Conservation (phyloP, 2,888 invertebrate species). For the Archaeoteleia sp. region DNA sequence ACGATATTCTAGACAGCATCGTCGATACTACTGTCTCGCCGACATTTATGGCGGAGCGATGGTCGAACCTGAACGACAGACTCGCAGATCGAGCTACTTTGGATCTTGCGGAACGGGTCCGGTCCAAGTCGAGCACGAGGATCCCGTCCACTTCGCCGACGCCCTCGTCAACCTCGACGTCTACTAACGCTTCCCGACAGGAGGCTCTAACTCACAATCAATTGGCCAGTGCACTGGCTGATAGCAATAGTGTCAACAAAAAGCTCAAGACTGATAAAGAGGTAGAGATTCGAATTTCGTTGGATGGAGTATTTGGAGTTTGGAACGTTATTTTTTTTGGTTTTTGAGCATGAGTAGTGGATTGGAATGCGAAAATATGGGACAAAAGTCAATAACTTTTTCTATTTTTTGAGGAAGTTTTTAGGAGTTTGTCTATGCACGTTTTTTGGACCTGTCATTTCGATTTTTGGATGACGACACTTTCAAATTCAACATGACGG, state of each 20-base stretch:
- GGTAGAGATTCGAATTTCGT: too few species aligned
- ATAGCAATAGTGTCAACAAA: slow-evolving; percentile 72
- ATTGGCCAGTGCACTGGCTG: slow-evolving; percentile 58
- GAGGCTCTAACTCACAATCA: slow-evolving; percentile 63
- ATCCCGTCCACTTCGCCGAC: slow-evolving; percentile 19
- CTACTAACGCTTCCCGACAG: too few species aligned
- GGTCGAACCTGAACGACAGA: slow-evolving; percentile 62
- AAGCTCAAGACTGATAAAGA: slow-evolving; percentile 74
- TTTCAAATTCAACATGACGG: too few species aligned
- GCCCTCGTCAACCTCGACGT: slow-evolving; percentile 65
- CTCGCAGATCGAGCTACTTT: slow-evolving; percentile 53
- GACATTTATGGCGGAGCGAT: slow-evolving; percentile 58
- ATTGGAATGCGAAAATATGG: too few species aligned
- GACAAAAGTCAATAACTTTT: too few species aligned
- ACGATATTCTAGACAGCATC: slow-evolving; percentile 76
- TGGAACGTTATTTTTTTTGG: neutral
- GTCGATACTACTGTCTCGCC: slow-evolving; percentile 72
- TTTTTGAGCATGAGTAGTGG: too few species aligned
- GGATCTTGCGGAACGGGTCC: slow-evolving; percentile 52
- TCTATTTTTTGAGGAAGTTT: too few species aligned
- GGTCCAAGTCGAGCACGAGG: slow-evolving; percentile 59
- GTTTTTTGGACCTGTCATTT: too few species aligned
- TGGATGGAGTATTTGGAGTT: slow-evolving; percentile 15
- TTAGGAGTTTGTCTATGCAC: too few species aligned
- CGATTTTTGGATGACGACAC: too few species aligned